Conservation (phyloP, 2,888 invertebrate species). For the Oligia latruncula region DNA sequence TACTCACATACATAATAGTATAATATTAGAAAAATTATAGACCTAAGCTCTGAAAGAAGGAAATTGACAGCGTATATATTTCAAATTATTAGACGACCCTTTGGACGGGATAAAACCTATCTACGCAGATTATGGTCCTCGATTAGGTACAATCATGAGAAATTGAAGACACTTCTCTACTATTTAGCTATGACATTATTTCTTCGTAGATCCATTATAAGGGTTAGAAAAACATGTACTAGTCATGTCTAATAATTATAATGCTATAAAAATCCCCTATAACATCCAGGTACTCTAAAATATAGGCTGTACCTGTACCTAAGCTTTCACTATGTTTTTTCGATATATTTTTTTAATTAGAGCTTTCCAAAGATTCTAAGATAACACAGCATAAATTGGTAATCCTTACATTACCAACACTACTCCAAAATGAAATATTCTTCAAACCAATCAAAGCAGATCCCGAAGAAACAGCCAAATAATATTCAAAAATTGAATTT, state of each 20-base stretch:
- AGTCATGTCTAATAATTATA: not conserved
- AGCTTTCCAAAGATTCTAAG: not conserved
- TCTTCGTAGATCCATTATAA: not conserved
- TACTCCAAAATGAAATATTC: not conserved
- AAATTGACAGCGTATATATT: constrained; percentile 47
- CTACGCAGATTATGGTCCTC: constrained; percentile 34
- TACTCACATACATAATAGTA: not conserved
- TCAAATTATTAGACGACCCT: constrained; percentile 48
- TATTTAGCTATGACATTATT: constrained; percentile 27
- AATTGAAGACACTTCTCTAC: constrained; percentile 27
- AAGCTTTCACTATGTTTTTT: not conserved
- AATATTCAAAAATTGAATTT: constrained; percentile 44
- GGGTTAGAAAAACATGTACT: not conserved
- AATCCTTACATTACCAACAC: not conserved
- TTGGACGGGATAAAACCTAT: constrained; percentile 15
- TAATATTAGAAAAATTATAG: constrained; percentile 4
- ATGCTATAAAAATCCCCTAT: not conserved
- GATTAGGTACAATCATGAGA: constrained; percentile 26
- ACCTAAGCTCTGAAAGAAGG: constrained; percentile 12
- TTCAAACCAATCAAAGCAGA: constrained; percentile 22
- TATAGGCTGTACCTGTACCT: not conserved
- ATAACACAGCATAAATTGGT: not conserved
- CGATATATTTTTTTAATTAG: no score
- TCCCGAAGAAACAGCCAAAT: constrained; percentile 60
- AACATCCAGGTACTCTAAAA: not conserved